Evolutionary conservation across 2,888 invertebrate genomes (phyloP), one percentile per base, ranked within the genome.

Genomic region (Eubasilissa splendida): DNA sequence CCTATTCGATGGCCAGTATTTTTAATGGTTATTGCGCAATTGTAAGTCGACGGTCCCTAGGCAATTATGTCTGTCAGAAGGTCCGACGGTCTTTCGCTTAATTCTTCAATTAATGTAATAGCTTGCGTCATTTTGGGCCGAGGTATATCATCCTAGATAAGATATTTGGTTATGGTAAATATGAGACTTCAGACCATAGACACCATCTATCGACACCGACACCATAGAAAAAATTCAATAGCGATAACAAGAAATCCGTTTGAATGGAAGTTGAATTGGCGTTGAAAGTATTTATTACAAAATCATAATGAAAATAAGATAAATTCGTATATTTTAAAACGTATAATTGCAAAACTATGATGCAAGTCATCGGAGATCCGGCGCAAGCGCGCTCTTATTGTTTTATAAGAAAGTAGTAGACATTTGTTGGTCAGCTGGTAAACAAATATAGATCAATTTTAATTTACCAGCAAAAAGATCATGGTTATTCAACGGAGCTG

Each of bases 401-500:
- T 76, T 73, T 54, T 14, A 70, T 54, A 53, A 53, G 14, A 73
- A 65, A 59, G 73, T 78, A 54, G 60, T 50, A 54, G 54, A 66
- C 63, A 63, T 31, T 5, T 12, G 50, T 10, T 70, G 31, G 65
- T 81, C 79, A 76, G 82, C 76, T 76, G 82, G 82, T 79, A 79
- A 79, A 81, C 77, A 76, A 75, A 77, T 68, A 53, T 54, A 63
- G 75, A 50, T 60, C 53, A 12, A 50, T 7, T 42, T 59, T 14
- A 22, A 22, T 60, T 52, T 60, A 60, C 33, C 73, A 52, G 56
- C 33, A 60, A 33, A 65, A 63, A 59, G 82, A 79, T 71, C 79
- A 82, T 82, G 82, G 82, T 82, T 73, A 82, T 82, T 73, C 82
- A 82, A 79, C 70, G 82, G 65, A 82, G 70, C 56, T 82, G 82